Evolutionary conservation across 2,797 vertebrate genomes (phyloP).

Genomic region (Masticophis lateralis): DNA sequence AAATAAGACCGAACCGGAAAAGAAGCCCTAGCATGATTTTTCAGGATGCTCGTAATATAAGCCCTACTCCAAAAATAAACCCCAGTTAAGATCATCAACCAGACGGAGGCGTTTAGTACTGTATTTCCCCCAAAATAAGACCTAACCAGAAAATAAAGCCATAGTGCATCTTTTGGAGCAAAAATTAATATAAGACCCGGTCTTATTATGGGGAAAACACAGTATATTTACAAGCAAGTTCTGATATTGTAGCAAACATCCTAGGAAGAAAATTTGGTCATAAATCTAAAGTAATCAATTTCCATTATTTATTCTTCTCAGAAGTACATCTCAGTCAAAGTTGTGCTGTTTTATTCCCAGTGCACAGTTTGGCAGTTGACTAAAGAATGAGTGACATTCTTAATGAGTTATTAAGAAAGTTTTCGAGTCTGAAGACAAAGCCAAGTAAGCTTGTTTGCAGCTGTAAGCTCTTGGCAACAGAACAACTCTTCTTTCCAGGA

Average conservation of each 20-base stretch:
- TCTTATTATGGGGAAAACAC: no score
- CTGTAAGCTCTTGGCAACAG: not conserved
- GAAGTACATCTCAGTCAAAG: not conserved
- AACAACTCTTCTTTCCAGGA: not conserved
- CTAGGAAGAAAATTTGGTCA: not conserved
- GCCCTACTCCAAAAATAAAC: no score
- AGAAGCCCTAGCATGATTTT: no score
- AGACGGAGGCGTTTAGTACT: no score
- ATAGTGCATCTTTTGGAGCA: no score
- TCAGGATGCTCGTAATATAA: no score
- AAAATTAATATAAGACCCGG: no score
- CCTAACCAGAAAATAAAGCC: no score
- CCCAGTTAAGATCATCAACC: no score
- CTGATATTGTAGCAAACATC: no score
- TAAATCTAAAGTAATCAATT: not conserved
- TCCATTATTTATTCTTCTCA: not conserved
- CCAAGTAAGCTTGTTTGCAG: not conserved
- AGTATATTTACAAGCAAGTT: not conserved
- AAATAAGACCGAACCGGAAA: no score
- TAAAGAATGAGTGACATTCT: not conserved
- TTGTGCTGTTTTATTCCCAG: not conserved
- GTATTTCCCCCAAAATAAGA: no score
- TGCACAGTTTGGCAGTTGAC: not conserved
- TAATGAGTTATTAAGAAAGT: not conserved
- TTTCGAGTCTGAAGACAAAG: not conserved